phyloP scores from a whole-genome alignment of 2,888 invertebrate species.

The Lordiphosa fenestrarum region DNA sequence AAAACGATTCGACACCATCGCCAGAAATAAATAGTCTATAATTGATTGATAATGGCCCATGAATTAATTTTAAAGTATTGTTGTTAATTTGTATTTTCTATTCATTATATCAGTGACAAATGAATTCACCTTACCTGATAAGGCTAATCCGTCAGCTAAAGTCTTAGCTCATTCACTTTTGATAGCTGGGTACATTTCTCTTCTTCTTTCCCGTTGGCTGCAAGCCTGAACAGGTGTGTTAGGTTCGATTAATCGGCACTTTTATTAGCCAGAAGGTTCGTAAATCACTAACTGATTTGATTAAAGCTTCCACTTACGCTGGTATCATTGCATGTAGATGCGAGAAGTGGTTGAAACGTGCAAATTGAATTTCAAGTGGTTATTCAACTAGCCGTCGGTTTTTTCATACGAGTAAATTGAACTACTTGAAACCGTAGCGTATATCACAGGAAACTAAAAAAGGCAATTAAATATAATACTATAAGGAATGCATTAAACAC shows the following conservation, averaged over 20 bases:
- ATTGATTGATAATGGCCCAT: too few relatives aligned
- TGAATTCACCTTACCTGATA: too few relatives aligned
- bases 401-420: neutral
- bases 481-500: neutral
- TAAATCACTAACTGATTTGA: conserved; percentile 38
- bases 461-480: too few relatives aligned
- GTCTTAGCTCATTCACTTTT: conserved; percentile 23
- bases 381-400: conserved; percentile 1
- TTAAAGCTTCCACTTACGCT: conserved; percentile 28
- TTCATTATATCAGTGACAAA: too few relatives aligned
- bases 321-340: neutral
- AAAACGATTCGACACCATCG: too few relatives aligned
- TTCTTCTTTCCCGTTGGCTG: conserved; percentile 35
- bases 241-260: conserved; percentile 6
- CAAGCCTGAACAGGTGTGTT: conserved; percentile 51
- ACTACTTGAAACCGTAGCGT: too few relatives aligned
- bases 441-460: too few relatives aligned
- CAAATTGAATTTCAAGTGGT: neutral
- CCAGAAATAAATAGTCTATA: too few relatives aligned
- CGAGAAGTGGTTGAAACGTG: neutral
- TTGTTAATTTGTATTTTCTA: too few relatives aligned
- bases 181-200: conserved; percentile 49
- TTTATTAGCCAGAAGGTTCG: conserved; percentile 17
- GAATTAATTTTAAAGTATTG: too few relatives aligned
- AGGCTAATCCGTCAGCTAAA: conserved; percentile 12